These are phyloP conservation scores for Odontesthes bonariensis DNA, from an alignment of 2,113 vertebrate genomes.

Conservation along the genomic window DNA sequence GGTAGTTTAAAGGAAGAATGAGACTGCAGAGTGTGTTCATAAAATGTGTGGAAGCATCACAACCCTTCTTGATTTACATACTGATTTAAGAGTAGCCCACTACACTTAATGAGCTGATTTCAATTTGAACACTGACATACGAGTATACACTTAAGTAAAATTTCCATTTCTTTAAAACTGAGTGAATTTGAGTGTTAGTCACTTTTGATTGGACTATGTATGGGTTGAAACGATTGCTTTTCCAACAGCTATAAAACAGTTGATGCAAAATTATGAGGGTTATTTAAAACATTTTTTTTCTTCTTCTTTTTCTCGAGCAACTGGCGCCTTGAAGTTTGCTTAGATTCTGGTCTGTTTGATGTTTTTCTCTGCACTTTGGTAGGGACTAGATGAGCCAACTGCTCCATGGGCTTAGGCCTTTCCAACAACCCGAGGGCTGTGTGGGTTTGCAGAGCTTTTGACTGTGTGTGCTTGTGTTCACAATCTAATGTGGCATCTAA, in stretches of 20 bases:
- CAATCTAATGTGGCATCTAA: slow-evolving; percentile 64
- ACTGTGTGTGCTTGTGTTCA: slow-evolving; percentile 33
- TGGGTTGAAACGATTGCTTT: slow-evolving; percentile 31
- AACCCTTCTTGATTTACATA: slow-evolving; percentile 49
- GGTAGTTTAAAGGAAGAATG: slow-evolving; percentile 3
- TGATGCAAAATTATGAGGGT: slow-evolving; percentile 25
- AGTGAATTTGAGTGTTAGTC: slow-evolving; percentile 33
- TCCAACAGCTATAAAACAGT: slow-evolving; percentile 31
- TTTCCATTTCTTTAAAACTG: slow-evolving; percentile 52
- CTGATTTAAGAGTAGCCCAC: slow-evolving; percentile 42
- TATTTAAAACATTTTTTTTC: slow-evolving; percentile 20
- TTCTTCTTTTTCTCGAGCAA: slow-evolving; percentile 18
- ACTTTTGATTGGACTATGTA: slow-evolving; percentile 25
- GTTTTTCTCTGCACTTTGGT: slow-evolving; percentile 49
- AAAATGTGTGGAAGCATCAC: slow-evolving; percentile 19
- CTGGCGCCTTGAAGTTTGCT: slow-evolving; percentile 35
- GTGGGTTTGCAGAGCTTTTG: slow-evolving; percentile 47
- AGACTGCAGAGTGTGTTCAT: slow-evolving; percentile 10
- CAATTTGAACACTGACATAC: slow-evolving; percentile 56
- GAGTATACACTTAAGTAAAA: slow-evolving; percentile 52
- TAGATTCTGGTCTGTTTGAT: slow-evolving; percentile 59
- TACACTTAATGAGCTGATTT: slow-evolving; percentile 60
- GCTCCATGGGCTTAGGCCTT: slow-evolving; percentile 54
- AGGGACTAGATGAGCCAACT: slow-evolving; percentile 50
- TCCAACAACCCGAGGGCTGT: slow-evolving; percentile 64